Conservation (phyloP, 2,888 invertebrate species). For the Candidula unifasciata region DNA sequence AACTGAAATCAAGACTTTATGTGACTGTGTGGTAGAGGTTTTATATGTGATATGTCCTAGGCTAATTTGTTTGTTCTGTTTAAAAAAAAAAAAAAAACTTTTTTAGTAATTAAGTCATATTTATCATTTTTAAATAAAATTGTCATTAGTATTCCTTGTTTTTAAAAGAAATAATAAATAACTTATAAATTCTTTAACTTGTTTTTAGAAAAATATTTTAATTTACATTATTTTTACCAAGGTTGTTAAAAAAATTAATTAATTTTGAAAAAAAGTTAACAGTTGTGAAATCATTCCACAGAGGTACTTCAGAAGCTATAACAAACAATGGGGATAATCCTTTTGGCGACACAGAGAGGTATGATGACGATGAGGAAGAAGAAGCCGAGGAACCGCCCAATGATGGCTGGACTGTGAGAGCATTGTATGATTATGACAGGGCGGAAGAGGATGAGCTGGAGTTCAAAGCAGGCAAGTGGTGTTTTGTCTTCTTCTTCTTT, state of each 20-base stretch:
- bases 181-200: too few relatives aligned
- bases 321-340: slow-evolving; percentile 60
- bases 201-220: neutral
- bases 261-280: neutral
- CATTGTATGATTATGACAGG: slow-evolving; percentile 96
- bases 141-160: too few relatives aligned
- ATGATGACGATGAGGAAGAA: slow-evolving; percentile 59
- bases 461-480: slow-evolving; percentile 91
- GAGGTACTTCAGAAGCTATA: slow-evolving; percentile 12
- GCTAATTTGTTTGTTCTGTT: too few relatives aligned
- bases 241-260: neutral
- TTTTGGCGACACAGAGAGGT: slow-evolving; percentile 63
- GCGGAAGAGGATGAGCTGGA: slow-evolving; percentile 97
- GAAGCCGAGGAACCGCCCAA: slow-evolving; percentile 56
- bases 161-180: too few relatives aligned
- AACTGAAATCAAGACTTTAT: too few relatives aligned
- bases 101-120: too few relatives aligned
- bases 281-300: neutral
- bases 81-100: too few relatives aligned
- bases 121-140: too few relatives aligned
- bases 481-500: too few relatives aligned
- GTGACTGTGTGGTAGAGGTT: too few relatives aligned
- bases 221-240: neutral
- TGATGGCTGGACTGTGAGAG: slow-evolving; percentile 80
- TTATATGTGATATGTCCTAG: too few relatives aligned